A percentile compares a stretch with the other conserved stretches of the same genome.
These are phyloP conservation scores for Agrotis exclamationis DNA, from an alignment of 2,888 invertebrate species.

Conservation along the genomic window DNA sequence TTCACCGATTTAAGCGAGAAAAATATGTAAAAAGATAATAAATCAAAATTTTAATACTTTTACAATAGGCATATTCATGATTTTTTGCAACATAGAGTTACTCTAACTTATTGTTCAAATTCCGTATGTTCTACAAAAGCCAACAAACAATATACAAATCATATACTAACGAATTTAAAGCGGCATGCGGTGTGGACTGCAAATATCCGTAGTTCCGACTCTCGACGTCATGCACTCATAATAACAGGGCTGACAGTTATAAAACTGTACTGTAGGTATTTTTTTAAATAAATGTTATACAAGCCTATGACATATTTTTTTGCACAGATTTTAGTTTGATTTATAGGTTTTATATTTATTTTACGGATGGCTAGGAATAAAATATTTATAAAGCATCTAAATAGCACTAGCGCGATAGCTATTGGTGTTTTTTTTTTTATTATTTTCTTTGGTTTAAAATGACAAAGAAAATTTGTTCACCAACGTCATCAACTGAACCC, in stretches of 20 bases:
- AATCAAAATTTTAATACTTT: no score
- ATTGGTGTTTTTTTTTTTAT: no score
- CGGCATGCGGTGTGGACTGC: conserved; percentile 20
- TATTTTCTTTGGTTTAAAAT: no score
- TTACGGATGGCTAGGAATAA: neutral
- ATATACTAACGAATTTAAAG: conserved; percentile 24
- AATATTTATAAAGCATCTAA: neutral
- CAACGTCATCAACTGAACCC: no score
- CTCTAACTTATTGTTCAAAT: conserved; percentile 1
- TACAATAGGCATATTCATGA: no score
- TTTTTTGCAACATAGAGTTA: no score
- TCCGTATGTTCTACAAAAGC: neutral
- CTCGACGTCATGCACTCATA: conserved; percentile 30
- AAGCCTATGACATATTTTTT: neutral
- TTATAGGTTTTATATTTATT: neutral
- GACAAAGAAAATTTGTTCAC: no score
- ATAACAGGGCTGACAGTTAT: conserved; percentile 35
- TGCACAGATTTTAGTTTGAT: conserved; percentile 16
- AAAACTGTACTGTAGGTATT: neutral
- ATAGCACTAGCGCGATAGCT: no score
- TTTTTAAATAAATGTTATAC: conserved; percentile 31
- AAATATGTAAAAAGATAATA: no score
- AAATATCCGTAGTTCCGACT: conserved; percentile 44
- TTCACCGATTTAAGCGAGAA: no score
- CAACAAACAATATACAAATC: neutral